Percentiles rank a stretch among this genome's conserved stretches.
phyloP scores from a whole-genome alignment of 2,888 invertebrate genomes.

The Pecten maximus region DNA sequence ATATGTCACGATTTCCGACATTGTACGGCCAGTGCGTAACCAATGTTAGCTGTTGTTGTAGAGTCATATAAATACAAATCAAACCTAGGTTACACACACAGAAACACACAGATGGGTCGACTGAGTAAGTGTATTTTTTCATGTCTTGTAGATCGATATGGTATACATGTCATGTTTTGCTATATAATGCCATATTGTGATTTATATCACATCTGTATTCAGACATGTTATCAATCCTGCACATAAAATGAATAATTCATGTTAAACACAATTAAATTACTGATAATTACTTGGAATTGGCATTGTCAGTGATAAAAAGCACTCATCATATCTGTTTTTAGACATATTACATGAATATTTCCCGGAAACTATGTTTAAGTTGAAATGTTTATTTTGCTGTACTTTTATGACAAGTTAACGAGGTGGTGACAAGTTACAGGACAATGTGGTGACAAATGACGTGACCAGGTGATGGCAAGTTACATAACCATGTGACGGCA shows the following conservation, averaged over 20 bases:
- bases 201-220: not conserved
- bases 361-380: no score
- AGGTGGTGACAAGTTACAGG: no score
- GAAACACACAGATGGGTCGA: not conserved
- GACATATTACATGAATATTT: no score
- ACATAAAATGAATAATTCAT: no score
- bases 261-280: not conserved
- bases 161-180: no score
- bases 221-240: no score
- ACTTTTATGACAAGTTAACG: no score
- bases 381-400: no score
- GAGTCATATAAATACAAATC: not conserved
- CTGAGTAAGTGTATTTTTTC: not conserved
- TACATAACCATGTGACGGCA: no score
- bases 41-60: not conserved
- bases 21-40: not conserved
- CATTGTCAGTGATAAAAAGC: not conserved
- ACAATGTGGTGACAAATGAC: no score
- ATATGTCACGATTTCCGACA: not conserved
- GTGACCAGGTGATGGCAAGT: no score
- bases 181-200: not conserved
- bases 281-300: not conserved
- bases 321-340: no score
- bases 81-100: not conserved
- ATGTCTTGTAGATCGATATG: not conserved